These are phyloP conservation scores for Drosophila anomelani DNA, from an alignment of 2,888 invertebrate genomes.

Conservation along the genomic window DNA sequence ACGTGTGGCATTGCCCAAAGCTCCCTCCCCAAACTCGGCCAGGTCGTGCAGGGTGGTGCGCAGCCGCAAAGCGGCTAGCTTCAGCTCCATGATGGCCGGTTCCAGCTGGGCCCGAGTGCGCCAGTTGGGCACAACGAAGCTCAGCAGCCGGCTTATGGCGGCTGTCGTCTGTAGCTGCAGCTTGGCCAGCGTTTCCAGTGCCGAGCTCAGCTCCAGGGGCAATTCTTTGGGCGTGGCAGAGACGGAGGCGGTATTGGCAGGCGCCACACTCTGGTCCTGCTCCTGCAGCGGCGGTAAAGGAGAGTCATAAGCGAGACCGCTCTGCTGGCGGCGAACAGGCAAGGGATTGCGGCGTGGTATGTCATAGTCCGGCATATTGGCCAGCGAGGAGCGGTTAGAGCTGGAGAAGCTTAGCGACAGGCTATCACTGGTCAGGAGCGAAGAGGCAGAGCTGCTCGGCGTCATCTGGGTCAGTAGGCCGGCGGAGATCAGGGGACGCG, in stretches of 20 bases:
- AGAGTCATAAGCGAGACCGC: conserved; percentile 87
- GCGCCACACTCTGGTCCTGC: conserved; percentile 61
- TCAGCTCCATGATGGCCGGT: conserved; percentile 92
- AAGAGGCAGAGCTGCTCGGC: conserved; percentile 89
- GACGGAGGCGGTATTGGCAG: conserved; percentile 34
- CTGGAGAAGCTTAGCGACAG: conserved; percentile 85
- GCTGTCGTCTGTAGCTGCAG: conserved; percentile 92
- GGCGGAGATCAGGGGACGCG: conserved; percentile 85
- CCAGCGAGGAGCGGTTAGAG: conserved; percentile 86
- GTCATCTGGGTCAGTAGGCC: conserved; percentile 85
- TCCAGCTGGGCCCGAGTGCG: conserved; percentile 92
- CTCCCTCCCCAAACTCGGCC: conserved; percentile 94
- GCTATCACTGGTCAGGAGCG: conserved; percentile 88
- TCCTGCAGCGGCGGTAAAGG: conserved; percentile 85
- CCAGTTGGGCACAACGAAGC: conserved; percentile 93
- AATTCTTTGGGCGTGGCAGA: conserved; percentile 86
- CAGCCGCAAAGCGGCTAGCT: conserved; percentile 91
- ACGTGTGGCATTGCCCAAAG: conserved; percentile 93
- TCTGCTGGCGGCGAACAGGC: conserved; percentile 67
- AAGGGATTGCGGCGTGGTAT: conserved; percentile 86
- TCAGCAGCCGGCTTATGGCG: conserved; percentile 91
- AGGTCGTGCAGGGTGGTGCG: conserved; percentile 93
- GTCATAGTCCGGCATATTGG: conserved; percentile 89
- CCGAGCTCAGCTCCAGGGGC: conserved; percentile 90
- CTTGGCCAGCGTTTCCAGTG: conserved; percentile 90